Percentiles rank a stretch among this genome's conserved stretches.
Evolutionary conservation across 2,113 vertebrate genomes (phyloP).

Genomic region (Pedetes capensis): DNA sequence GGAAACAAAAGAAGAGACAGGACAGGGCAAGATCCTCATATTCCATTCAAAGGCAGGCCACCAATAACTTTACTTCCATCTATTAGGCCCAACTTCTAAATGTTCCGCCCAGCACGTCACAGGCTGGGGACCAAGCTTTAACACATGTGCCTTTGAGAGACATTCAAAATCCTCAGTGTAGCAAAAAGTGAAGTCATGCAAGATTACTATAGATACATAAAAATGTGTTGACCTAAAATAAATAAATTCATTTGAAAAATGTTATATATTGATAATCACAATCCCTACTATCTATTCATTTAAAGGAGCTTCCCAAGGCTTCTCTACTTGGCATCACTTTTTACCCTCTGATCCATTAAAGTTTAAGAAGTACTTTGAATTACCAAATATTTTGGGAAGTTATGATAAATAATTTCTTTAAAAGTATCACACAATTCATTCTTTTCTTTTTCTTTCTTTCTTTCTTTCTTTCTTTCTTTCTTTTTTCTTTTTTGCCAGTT

Average conservation of each 20-base stretch:
- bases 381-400: not conserved
- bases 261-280: not conserved
- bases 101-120: not conserved
- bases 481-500: constrained; percentile 46
- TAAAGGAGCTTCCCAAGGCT: not conserved
- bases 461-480: constrained; percentile 36
- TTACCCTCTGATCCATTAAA: not conserved
- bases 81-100: too few relatives aligned
- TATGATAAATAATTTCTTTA: not conserved
- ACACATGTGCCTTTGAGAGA: not conserved
- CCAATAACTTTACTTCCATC: not conserved
- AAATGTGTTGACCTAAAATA: not conserved
- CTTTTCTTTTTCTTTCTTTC: not conserved
- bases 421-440: constrained; percentile 47
- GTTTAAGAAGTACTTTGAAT: not conserved
- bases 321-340: not conserved
- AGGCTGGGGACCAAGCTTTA: not conserved
- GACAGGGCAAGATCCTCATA: not conserved
- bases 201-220: not conserved
- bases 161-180: not conserved
- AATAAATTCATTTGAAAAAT: constrained; percentile 2
- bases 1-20: not conserved
- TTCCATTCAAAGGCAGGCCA: too few relatives aligned
- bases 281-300: not conserved
- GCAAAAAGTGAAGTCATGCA: not conserved